Conservation (phyloP, 2,888 invertebrate genomes). For the Dynastes maya region DNA sequence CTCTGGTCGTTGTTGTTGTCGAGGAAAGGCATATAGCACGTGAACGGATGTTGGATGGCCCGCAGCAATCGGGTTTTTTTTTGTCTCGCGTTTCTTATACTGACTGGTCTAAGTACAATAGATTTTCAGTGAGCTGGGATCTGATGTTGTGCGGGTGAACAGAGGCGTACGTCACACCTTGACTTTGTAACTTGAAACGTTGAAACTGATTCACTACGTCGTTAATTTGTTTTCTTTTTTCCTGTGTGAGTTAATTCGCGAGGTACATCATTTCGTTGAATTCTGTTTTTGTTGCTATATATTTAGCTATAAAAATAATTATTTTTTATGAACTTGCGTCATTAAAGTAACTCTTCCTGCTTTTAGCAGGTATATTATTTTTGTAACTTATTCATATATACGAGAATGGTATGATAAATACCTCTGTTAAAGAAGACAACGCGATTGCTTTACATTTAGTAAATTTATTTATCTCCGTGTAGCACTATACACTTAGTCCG, state of each 20-base stretch:
- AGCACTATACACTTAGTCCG: no score
- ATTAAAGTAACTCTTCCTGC: no score
- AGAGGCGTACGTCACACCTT: conserved; percentile 44
- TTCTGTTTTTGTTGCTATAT: conserved; percentile 11
- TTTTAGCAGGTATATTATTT: no score
- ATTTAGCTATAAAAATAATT: not conserved
- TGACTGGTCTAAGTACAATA: conserved; percentile 35
- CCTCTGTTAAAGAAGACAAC: no score
- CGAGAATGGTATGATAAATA: no score
- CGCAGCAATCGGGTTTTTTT: conserved; percentile 27
- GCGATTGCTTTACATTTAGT: no score
- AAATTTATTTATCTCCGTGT: no score
- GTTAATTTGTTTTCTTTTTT: conserved; percentile 18
- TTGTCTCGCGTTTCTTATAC: conserved; percentile 3
- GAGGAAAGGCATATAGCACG: conserved; percentile 62
- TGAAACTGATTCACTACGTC: conserved; percentile 18
- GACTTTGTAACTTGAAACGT: conserved; percentile 7
- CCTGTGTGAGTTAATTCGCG: not conserved
- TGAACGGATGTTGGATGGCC: conserved; percentile 63
- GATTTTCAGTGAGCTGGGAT: conserved; percentile 39
- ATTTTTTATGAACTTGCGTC: not conserved
- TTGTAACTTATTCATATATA: no score
- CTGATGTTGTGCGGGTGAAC: conserved; percentile 22
- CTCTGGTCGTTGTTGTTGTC: conserved; percentile 25
- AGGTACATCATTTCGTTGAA: not conserved